Base-by-base conservation (phyloP, 2,113 vertebrate genomes). In the Cnemophilus loriae region DNA sequence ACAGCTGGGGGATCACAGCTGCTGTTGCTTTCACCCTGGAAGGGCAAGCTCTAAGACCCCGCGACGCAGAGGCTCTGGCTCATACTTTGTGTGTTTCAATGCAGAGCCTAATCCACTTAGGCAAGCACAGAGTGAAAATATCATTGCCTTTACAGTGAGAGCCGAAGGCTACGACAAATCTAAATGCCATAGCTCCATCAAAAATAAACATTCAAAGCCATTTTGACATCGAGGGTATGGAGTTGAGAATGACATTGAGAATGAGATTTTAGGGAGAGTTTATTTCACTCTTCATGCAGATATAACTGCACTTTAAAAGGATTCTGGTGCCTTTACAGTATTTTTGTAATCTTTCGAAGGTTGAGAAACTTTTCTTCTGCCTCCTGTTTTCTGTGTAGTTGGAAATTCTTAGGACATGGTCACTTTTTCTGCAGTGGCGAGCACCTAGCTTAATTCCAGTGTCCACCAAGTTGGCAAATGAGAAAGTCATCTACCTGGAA, bases 101-200 rank as follows among this genome's bases (percentile, higher is more conserved):
- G 71, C 37, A 83, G 83, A 94, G 56, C 86, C 80, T 96, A 97
- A 97, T 97, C 96, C 83, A 95, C 86, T 94, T 96, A 96, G 80
- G 92, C 90, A 93, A 96, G 92, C 80, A 75, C 4, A 3, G 76
- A 93, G 83, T 89, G 95, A 92, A 95, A 93, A 89, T 96, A 92
- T 89, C 88, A 84, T 87, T 84, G 88, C 83, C 68, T 93, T 92
- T 71, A 71, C 76, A 52, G 64, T 7, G 23, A 93, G 73, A 93
- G 92, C 95, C 69, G 21, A 93, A 89, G 96, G 93, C 92, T 95
- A 93, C 79, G 68, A 60, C 70, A 90, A 90, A 90, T 93, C 80
- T 84, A 78, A 95, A 93, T 78, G 76, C 73, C 84, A 60, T 49
- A 78, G 73, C 52, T 90, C 93, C 56, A 89, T 97, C 90, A 93